These are phyloP conservation scores for Oryzias celebensis DNA, from an alignment of 2,113 vertebrate genomes.

Conservation along the genomic window DNA sequence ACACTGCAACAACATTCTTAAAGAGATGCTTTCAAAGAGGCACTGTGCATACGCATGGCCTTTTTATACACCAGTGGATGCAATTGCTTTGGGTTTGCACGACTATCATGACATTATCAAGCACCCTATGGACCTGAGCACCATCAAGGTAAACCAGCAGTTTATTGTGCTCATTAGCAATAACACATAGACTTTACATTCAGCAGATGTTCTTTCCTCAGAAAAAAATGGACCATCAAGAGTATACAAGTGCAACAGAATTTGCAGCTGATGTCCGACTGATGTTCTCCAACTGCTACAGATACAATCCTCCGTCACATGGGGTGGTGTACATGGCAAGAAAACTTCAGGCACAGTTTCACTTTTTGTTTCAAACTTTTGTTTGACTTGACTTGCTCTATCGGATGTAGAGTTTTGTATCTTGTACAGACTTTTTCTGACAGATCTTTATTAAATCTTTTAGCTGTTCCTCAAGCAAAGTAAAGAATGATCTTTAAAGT, in stretches of 20 bases:
- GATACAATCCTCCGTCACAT: slow-evolving; percentile 82
- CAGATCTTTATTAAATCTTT: no score
- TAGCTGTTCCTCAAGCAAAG: no score
- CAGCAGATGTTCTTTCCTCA: slow-evolving; percentile 8
- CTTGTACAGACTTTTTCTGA: neutral
- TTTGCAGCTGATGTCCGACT: slow-evolving; percentile 89
- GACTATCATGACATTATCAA: slow-evolving; percentile 82
- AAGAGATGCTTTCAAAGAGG: slow-evolving; percentile 89
- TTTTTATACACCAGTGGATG: slow-evolving; percentile 83
- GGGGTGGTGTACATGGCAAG: slow-evolving; percentile 88
- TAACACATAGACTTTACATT: no score
- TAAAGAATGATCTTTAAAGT: no score
- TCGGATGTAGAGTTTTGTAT: neutral
- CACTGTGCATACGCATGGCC: slow-evolving; percentile 87
- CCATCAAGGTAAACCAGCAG: slow-evolving; percentile 80
- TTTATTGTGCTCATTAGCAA: neutral
- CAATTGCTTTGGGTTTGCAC: slow-evolving; percentile 68
- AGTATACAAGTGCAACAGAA: slow-evolving; percentile 82
- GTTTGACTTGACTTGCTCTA: neutral
- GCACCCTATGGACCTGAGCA: slow-evolving; percentile 84
- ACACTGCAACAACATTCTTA: slow-evolving; percentile 82
- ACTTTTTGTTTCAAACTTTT: neutral
- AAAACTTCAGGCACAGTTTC: slow-evolving; percentile 84
- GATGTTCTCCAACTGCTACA: slow-evolving; percentile 93
- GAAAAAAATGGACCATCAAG: slow-evolving; percentile 86